These are phyloP conservation scores for Synanthedon myopaeformis DNA, from an alignment of 2,888 invertebrate species.

Conservation along the genomic window DNA sequence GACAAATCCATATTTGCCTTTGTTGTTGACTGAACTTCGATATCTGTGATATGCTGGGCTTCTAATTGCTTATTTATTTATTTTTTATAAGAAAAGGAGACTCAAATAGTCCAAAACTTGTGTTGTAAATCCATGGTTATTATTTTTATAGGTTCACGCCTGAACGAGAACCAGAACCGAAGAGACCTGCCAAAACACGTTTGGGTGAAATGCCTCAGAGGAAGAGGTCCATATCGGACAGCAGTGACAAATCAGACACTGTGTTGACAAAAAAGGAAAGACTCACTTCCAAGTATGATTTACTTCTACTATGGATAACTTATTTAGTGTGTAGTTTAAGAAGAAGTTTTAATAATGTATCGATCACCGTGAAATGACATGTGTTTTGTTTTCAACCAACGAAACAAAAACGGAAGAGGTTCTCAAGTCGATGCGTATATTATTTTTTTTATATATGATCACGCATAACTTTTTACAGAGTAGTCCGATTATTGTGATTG, in stretches of 20 bases:
- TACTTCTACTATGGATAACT: neutral
- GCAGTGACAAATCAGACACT: conserved; percentile 25
- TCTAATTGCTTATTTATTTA: conserved; percentile 1
- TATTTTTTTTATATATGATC: no score
- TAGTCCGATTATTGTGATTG: no score
- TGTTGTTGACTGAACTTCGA: no score
- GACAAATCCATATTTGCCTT: no score
- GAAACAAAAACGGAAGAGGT: no score
- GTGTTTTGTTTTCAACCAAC: no score
- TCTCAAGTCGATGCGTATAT: no score
- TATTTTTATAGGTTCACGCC: conserved; percentile 48
- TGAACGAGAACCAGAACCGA: conserved; percentile 38
- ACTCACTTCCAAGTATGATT: conserved; percentile 37
- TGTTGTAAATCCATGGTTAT: neutral
- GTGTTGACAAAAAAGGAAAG: conserved; percentile 22
- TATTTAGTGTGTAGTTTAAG: neutral
- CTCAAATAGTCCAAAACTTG: neutral
- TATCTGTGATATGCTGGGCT: neutral
- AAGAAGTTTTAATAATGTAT: neutral
- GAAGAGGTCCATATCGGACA: conserved; percentile 21
- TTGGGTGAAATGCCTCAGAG: conserved; percentile 23
- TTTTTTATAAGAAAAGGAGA: neutral
- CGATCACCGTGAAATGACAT: no score
- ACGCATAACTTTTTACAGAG: no score
- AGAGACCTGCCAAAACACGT: conserved; percentile 38